A percentile compares a stretch with the other conserved stretches of the same genome.
phyloP scores from a whole-genome alignment of 2,113 vertebrate genomes.

The Anas platyrhynchos region DNA sequence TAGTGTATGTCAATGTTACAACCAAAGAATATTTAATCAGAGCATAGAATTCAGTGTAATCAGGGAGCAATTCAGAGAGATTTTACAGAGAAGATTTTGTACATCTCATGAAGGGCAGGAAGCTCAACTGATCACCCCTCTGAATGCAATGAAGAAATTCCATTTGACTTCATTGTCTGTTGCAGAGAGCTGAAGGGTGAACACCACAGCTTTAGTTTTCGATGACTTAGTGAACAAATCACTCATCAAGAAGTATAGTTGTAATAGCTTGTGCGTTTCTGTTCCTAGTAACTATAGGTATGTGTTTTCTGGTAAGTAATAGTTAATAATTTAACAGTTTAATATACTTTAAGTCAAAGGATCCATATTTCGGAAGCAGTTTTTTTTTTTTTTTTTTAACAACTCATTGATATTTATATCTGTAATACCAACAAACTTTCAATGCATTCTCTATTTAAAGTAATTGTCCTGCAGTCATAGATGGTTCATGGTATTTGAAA shows the following conservation, averaged over 20 bases:
- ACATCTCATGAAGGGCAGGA: background rate
- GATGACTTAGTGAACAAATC: background rate
- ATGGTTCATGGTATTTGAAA: constrained; percentile 34
- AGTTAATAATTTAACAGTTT: background rate
- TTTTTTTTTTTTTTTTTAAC: background rate
- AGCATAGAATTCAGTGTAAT: background rate
- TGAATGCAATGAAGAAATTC: background rate
- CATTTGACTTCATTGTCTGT: background rate
- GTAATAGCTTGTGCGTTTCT: background rate
- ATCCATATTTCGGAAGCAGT: background rate
- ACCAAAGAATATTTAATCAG: background rate
- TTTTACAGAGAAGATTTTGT: background rate
- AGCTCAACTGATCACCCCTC: background rate
- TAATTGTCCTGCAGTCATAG: background rate
- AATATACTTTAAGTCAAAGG: background rate
- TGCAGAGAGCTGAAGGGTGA: background rate
- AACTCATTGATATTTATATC: constrained; percentile 8
- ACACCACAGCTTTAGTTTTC: background rate
- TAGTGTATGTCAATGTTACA: background rate
- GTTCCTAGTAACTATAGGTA: background rate
- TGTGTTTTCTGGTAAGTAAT: background rate
- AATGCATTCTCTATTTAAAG: constrained; percentile 4
- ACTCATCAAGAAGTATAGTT: background rate
- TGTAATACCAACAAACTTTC: background rate
- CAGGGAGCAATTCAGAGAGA: background rate